A percentile compares a stretch with the other conserved stretches of the same genome.
Conservation (phyloP, 1,140 invertebrate species). For the Neodiprion lecontei region DNA sequence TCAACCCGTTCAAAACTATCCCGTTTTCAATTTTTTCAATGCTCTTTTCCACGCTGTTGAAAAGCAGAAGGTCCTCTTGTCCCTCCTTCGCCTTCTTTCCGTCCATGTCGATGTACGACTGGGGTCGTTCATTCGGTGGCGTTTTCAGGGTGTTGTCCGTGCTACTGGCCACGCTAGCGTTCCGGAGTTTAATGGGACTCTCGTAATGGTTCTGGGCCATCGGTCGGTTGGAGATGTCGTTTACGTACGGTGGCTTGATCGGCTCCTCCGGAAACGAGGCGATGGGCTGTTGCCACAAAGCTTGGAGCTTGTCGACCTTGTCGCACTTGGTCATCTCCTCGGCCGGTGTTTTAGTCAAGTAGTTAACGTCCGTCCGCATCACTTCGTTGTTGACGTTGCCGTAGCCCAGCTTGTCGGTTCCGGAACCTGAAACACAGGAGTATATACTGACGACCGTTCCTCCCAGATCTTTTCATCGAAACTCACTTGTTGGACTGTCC, state of each 20-base stretch:
- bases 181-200: conserved; percentile 59
- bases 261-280: conserved; percentile 37
- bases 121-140: conserved; percentile 51
- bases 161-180: conserved; percentile 45
- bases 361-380: conserved; percentile 49
- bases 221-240: conserved; percentile 36
- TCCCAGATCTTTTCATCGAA: conserved; percentile 10
- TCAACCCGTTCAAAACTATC: conserved; percentile 16
- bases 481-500: conserved; percentile 47
- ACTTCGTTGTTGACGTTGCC: conserved; percentile 25
- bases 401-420: conserved; percentile 24
- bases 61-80: conserved; percentile 41
- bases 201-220: conserved; percentile 55
- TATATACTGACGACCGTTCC: conserved; percentile 17
- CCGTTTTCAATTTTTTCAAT: conserved; percentile 22
- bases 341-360: conserved; percentile 50
- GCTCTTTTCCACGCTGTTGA: conserved; percentile 35
- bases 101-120: conserved; percentile 64
- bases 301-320: conserved; percentile 56
- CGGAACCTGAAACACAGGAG: conserved; percentile 23
- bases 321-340: conserved; percentile 55
- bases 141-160: conserved; percentile 55
- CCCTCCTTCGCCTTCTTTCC: conserved; percentile 36
- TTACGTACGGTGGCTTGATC: conserved; percentile 47
- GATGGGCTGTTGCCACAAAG: conserved; percentile 48